Evolutionary conservation across 2,113 vertebrate species (phyloP).

Genomic region (Dicaeum eximium): DNA sequence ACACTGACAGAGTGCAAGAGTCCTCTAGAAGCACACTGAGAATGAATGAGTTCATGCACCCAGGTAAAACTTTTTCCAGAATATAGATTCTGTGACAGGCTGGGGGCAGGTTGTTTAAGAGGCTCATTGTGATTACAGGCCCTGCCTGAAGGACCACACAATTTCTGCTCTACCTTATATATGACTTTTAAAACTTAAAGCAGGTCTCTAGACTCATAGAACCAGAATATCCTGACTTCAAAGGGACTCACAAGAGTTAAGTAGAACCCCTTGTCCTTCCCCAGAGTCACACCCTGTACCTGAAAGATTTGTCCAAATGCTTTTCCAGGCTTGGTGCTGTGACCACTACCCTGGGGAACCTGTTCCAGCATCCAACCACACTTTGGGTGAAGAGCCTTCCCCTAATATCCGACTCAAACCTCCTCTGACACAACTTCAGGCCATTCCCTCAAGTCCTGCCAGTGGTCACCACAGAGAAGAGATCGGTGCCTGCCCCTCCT

Average conservation of each 20-base stretch:
- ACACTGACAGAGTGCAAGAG: neutral
- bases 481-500: neutral
- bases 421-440: neutral
- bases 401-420: too few relatives aligned
- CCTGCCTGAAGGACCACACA: neutral
- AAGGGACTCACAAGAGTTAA: neutral
- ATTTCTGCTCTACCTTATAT: neutral
- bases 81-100: rapidly evolving
- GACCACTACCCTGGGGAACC: neutral
- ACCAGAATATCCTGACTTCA: neutral
- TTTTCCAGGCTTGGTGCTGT: neutral
- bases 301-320: neutral
- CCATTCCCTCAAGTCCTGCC: neutral
- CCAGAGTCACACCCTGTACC: neutral
- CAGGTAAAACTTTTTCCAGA: neutral
- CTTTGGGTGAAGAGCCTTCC: neutral
- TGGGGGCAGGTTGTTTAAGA: rapidly evolving
- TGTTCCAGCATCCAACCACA: rapidly evolving
- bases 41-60: rapidly evolving
- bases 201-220: neutral
- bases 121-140: neutral
- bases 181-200: neutral
- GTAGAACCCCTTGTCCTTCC: too few relatives aligned
- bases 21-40: neutral
- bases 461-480: neutral